Evolutionary conservation across 2,113 vertebrate genomes (phyloP), one percentile per base, ranked within the genome.

Genomic region (Podilymbus podiceps): DNA sequence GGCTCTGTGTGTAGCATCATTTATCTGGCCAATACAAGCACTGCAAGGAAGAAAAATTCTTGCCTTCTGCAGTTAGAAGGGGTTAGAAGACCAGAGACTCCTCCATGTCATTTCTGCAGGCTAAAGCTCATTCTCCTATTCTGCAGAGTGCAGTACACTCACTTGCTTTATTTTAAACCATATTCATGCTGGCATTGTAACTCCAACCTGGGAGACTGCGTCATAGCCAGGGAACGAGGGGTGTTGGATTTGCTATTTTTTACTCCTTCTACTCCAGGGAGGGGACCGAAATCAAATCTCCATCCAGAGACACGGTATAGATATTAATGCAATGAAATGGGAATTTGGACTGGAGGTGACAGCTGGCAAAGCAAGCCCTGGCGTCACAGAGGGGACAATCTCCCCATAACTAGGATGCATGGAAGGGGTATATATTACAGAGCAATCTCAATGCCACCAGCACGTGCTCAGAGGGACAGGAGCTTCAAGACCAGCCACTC

Each of bases 191-290:
- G 53, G 85, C 81, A 91, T 81, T 96, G 90, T 95, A 87, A 50
- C 83, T 95, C 90, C 97, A 95, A 83, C 87, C 86, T 92, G 88
- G 84, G 80, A 92, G 93, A 14, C 75, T 94, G 25, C 74, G 5
- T 96, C 95, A 97, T 10, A 79, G 81, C 64, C 93, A 76, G 88
- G 84, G 94, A 96, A 94, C 87, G 94, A 92, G 75, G 83, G 92
- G 95, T 93, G 90, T 9, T 72, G 64, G 85, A 90, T 58, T 69
- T 86, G 63, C 88, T 97, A 95, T 96, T 96, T 97, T 97, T 96
- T 94, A 97, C 91, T 85, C 88, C 50, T 96, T 91, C 87, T 79
- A 2, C 75, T 44, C 89, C 49, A 27, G 52, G 72, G 75, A 88
- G 69, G 69, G 52, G 69, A 14, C 47, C 89, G 95, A 94, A 95